Evolutionary conservation across 1,140 invertebrate genomes (phyloP).

Genomic region (Trypoxylus dichotomus): DNA sequence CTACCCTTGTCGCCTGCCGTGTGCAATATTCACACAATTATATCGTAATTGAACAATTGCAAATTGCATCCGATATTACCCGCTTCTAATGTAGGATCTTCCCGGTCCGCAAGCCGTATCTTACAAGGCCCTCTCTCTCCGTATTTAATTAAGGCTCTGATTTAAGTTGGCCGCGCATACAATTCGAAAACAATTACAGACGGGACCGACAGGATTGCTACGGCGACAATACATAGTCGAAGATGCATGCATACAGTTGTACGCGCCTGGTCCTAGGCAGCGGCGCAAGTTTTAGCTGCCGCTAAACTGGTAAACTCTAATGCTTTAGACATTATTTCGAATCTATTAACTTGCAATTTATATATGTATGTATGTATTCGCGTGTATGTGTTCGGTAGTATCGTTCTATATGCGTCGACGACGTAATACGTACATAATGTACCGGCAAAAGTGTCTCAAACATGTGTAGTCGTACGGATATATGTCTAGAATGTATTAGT

Average conservation of each 20-base stretch:
- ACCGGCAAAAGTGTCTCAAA: conserved; percentile 2
- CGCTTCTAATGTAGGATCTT: conserved; percentile 13
- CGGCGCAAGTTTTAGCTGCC: neutral
- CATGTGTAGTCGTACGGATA: neutral
- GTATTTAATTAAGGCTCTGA: conserved; percentile 16
- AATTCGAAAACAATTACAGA: conserved; percentile 23
- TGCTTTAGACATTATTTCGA: conserved; percentile 27
- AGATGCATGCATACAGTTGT: neutral
- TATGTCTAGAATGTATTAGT: neutral
- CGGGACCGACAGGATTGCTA: neutral
- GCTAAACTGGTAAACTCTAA: conserved; percentile 15
- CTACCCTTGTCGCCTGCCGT: neutral
- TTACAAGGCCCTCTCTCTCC: neutral
- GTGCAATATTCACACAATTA: neutral
- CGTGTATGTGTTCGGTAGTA: neutral
- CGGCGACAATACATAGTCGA: neutral
- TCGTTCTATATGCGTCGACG: neutral
- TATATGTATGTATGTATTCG: neutral
- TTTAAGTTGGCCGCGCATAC: conserved; percentile 14
- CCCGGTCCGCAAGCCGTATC: neutral
- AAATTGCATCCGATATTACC: conserved; percentile 11
- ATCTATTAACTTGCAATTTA: conserved; percentile 29
- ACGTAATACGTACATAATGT: conserved; percentile 1
- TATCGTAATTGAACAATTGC: conserved; percentile 3
- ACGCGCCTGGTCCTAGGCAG: neutral